These are phyloP conservation scores for Falco cherrug DNA, from an alignment of 2,797 vertebrate species.

Conservation along the genomic window DNA sequence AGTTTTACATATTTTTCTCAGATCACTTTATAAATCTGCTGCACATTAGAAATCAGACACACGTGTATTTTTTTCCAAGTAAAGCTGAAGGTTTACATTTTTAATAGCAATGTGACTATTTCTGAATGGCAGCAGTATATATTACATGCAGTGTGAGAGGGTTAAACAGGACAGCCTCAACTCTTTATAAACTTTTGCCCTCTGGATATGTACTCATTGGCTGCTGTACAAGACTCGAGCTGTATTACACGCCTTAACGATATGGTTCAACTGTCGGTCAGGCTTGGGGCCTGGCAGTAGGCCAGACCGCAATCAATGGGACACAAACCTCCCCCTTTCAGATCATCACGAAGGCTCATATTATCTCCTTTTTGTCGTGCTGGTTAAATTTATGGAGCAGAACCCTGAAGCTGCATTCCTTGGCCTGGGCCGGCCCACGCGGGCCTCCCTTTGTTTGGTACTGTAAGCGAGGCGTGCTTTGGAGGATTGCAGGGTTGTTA, in stretches of 20 bases:
- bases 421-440: slow-evolving; percentile 79
- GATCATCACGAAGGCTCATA: slow-evolving; percentile 82
- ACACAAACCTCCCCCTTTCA: slow-evolving; percentile 83
- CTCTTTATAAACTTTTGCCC: slow-evolving; percentile 87
- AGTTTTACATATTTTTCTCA: slow-evolving; percentile 1
- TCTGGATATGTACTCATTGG: slow-evolving; percentile 86
- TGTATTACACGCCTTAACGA: slow-evolving; percentile 93
- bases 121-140: slow-evolving; percentile 77
- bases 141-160: slow-evolving; percentile 82
- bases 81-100: slow-evolving; percentile 39
- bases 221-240: slow-evolving; percentile 82
- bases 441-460: slow-evolving; percentile 85
- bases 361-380: slow-evolving; percentile 82
- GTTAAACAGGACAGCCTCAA: slow-evolving; percentile 83
- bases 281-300: slow-evolving; percentile 91
- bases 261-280: slow-evolving; percentile 99
- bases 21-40: slow-evolving; percentile 67
- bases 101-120: slow-evolving; percentile 51
- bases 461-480: slow-evolving; percentile 82
- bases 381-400: slow-evolving; percentile 83
- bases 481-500: slow-evolving; percentile 78
- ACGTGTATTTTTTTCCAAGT: slow-evolving; percentile 7
- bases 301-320: slow-evolving; percentile 97
- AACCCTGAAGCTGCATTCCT: slow-evolving; percentile 80
- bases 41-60: slow-evolving; percentile 35